Conservation (phyloP, 2,113 vertebrate species). For the Toxostoma redivivum region DNA sequence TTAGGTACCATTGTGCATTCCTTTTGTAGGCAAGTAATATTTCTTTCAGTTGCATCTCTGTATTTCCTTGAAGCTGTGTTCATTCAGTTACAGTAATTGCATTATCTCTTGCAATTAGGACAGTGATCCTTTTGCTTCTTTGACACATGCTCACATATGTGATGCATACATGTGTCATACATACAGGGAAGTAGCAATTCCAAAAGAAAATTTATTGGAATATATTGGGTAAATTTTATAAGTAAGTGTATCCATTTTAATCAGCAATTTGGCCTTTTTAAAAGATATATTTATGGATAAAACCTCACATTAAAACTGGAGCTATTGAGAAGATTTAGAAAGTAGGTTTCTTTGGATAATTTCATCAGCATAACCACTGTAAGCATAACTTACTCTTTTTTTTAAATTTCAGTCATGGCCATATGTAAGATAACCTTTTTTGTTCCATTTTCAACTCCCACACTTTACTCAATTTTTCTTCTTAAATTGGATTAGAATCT, state of each 20-base stretch:
- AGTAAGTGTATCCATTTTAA: not conserved
- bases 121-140: not conserved
- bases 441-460: not conserved
- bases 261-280: not conserved
- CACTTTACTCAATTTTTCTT: not conserved
- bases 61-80: not conserved
- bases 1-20: not conserved
- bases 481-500: conserved; percentile 19
- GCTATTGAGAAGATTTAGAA: not conserved
- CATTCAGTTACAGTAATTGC: not conserved
- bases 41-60: not conserved
- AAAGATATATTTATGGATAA: not conserved
- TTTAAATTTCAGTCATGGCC: not conserved
- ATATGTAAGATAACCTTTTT: not conserved
- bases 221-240: not conserved
- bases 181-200: not conserved
- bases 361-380: not conserved
- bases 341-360: not conserved
- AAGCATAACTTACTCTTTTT: not conserved
- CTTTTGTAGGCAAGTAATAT: not conserved
- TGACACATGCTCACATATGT: not conserved
- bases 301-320: not conserved
- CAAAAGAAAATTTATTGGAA: not conserved
- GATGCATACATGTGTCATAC: not conserved
- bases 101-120: not conserved